A percentile compares a stretch with the other conserved stretches of the same genome.
phyloP scores from a whole-genome alignment of 2,888 invertebrate species.

The Xestia rhomboidea region DNA sequence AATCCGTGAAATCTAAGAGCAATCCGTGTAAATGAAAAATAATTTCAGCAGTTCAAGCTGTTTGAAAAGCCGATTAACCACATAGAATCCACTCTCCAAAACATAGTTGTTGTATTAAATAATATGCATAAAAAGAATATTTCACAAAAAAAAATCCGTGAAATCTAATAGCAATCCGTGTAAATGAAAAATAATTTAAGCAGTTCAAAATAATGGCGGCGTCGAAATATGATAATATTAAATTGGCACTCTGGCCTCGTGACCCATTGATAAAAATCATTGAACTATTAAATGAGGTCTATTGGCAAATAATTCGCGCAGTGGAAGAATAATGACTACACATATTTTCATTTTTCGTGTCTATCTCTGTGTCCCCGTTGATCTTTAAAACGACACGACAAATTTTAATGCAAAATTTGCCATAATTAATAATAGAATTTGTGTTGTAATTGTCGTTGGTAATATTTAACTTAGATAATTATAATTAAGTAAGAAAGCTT shows the following conservation, averaged over 20 bases:
- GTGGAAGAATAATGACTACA: background rate
- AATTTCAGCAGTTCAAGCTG: too few species aligned
- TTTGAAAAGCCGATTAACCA: background rate
- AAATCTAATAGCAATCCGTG: background rate
- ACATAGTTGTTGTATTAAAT: background rate
- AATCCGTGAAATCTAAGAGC: too few species aligned
- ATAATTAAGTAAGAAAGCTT: too few species aligned
- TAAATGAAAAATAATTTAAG: constrained; percentile 1
- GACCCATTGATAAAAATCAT: constrained; percentile 51
- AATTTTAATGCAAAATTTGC: background rate
- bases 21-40: too few species aligned
- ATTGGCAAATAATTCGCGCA: constrained; percentile 23
- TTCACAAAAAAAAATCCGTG: background rate
- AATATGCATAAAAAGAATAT: too few species aligned
- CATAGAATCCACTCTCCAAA: background rate
- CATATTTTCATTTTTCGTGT: background rate
- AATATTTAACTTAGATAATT: background rate
- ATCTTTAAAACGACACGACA: background rate
- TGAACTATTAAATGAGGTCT: constrained; percentile 48
- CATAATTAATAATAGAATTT: too few species aligned
- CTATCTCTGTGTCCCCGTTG: background rate
- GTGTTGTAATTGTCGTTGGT: too few species aligned
- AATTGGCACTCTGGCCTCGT: constrained; percentile 43
- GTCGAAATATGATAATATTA: constrained; percentile 38
- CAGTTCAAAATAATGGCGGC: background rate